Evolutionary conservation across 1,140 invertebrate species (phyloP), one percentile per base, ranked within the genome.

Genomic region (Battus philenor): DNA sequence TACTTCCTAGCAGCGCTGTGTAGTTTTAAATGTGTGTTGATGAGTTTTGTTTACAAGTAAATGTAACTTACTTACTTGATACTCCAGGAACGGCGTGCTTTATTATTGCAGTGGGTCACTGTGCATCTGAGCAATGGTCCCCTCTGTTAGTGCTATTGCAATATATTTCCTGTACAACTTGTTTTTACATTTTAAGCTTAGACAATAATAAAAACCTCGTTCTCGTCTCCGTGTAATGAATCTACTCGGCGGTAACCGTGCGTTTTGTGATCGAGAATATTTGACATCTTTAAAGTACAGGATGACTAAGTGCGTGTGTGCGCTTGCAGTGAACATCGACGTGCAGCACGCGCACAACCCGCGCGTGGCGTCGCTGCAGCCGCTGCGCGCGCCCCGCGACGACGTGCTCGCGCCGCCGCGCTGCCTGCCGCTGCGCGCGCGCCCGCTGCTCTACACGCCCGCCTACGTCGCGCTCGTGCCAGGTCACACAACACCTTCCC

Each of bases 261-360:
- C 20, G 20, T 4, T 7, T 7, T 22, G 3, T 4, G 20, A 3
- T 4, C 20, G 3, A 22, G 20, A 22, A 22, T 22, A 4, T 22
- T 22, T 22, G 7, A 4, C 20, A 22, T 22, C 12, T 11, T 8
- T 20, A 44, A 10, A 31, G n/a, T 2, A 12, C 11, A 27, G 9
- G 11, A 26, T 26, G 6, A 0, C 0, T 24, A 41, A 2, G 3
- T 3, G 3, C 7, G 7, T 26, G 10, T 31, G 4, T 48, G 1
- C 0, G 7, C 20, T 31, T 9, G 6, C 50, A 83, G 82, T 70
- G 0, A 70, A 82, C 43, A 49, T 86, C 7, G 61, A 56, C 13
- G 53, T 75, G 33, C 64, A 58, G 34, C 60, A 67, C 12, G 18
- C 48, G 7, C 48, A 34, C 0, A 16, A 12, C 3, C 60, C 71